These are phyloP conservation scores for Petrosia ficiformis DNA, from an alignment of 37 sponge, comb jelly and placozoan species.

Conservation along the genomic window DNA sequence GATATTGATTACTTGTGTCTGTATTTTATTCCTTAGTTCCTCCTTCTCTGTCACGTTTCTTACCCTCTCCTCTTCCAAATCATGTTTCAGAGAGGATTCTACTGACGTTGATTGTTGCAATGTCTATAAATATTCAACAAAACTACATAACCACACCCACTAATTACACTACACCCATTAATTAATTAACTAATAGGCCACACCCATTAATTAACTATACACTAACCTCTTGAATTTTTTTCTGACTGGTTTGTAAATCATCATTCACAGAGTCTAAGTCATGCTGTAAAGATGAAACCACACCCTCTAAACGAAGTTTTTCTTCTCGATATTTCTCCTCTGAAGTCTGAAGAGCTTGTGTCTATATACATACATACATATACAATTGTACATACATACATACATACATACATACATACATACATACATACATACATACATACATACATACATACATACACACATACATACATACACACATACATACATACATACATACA, in stretches of 20 bases:
- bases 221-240: not conserved
- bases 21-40: not conserved
- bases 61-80: not conserved
- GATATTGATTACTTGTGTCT: not conserved
- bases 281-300: not conserved
- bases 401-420: slow-evolving; percentile 2
- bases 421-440: no score
- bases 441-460: no score
- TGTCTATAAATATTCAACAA: not conserved
- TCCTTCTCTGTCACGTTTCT: not conserved
- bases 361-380: no score
- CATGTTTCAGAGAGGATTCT: not conserved
- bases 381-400: no score
- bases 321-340: slow-evolving; percentile 1
- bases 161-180: no score
- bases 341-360: not conserved
- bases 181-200: no score
- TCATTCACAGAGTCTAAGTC: not conserved
- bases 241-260: not conserved
- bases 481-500: no score
- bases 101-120: not conserved
- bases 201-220: no score
- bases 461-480: no score
- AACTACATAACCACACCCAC: no score
- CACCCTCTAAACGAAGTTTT: not conserved